Evolutionary conservation across 1,140 invertebrate species (phyloP).

Genomic region (Ephestia elutella): DNA sequence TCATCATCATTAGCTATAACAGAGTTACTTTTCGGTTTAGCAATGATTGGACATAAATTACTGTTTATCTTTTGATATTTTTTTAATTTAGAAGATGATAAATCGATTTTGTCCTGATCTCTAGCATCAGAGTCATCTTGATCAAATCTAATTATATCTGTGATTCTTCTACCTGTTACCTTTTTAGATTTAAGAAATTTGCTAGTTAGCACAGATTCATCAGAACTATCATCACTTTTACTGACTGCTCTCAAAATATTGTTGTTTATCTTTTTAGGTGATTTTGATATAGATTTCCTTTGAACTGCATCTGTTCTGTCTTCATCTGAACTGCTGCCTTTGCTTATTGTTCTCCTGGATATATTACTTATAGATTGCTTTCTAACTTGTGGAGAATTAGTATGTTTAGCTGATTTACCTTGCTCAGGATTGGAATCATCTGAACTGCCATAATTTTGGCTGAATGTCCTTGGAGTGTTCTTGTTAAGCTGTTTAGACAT

Average conservation of each 20-base stretch:
- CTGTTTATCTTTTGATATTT: background rate
- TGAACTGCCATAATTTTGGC: too few species aligned
- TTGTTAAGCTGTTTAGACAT: too few species aligned
- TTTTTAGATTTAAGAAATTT: conserved; percentile 21
- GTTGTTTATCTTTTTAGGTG: conserved; percentile 5
- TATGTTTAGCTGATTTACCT: background rate
- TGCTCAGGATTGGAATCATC: too few species aligned
- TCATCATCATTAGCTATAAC: conserved; percentile 43
- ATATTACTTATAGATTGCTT: background rate
- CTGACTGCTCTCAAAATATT: background rate
- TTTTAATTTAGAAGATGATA: conserved; percentile 25
- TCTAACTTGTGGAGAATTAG: background rate
- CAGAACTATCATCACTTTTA: conserved; percentile 10
- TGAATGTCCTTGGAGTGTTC: too few species aligned
- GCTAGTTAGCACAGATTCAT: conserved; percentile 8
- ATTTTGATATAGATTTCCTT: conserved; percentile 1
- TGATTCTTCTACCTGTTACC: conserved; percentile 14
- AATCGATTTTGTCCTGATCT: background rate
- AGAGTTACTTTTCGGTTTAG: background rate
- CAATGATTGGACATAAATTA: background rate
- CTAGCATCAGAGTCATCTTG: conserved; percentile 21
- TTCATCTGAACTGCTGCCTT: background rate
- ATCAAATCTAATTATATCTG: conserved; percentile 46
- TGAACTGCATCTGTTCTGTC: background rate
- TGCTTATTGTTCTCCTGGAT: background rate